Base-by-base conservation (phyloP, 2,113 vertebrate genomes). In the Dicentrarchus labrax region DNA sequence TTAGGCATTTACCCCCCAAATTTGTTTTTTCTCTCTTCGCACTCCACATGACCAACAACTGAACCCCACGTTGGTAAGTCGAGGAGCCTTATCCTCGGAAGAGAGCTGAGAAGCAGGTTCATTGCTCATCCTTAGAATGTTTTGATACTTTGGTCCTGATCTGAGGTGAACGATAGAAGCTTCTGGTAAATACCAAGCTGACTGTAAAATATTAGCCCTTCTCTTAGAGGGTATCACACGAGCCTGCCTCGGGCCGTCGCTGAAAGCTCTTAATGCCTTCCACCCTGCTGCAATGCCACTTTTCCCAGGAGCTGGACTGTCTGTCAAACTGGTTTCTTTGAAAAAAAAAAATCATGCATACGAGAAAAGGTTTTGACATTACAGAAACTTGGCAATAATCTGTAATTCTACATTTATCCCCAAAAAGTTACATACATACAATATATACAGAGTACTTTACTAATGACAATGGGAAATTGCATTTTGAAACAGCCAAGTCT, bases 181-280 rank as follows among this genome's bases (percentile, higher is more conserved):
- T 86, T 83, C 88, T 93, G 88, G 78, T 89, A 90, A 92, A 94
- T 92, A 89, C 88, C 88, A 70, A 48, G 72, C 88, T 79, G 86
- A 84, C 82, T 92, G 88, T 89, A 90, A 92, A 89, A 91, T 88
- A 84, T 92, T 87, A 89, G 88, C 78, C 83, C 62, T 57, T 76
- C 74, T 89, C 86, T 91, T 84, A 73, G 69, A 77, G 86, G 76
- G 85, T 90, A 90, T 94, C 91, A 86, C 80, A 88, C 90, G 88
- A 90, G 83, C 86, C 78, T 83, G 85, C 86, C 90, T 83, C 48
- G 3, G 83, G 90, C 92, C 90, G 60, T 88, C 59, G 54, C 90
- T 88, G 47, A 93, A 90, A 93, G 93, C 93, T 80, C 89, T 89
- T 95, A 91, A 95, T 90, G 78, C 92, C 83, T 77, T 80, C 88